phyloP scores from a whole-genome alignment of 2,888 invertebrate species.

The Drosophila kokeensis region DNA sequence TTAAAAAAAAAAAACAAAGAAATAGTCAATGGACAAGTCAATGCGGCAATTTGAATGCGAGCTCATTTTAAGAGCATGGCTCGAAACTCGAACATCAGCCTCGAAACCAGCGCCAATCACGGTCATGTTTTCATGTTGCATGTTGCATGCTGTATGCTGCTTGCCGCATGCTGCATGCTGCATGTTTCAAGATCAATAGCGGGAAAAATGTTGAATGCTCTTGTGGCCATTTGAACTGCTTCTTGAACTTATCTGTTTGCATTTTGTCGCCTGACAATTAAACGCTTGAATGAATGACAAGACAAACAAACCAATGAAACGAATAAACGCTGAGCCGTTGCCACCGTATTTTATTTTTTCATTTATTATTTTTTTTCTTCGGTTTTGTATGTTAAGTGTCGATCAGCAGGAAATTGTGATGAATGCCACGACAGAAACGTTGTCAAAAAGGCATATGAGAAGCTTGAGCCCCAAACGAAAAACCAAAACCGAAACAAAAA shows the following conservation, averaged over 20 bases:
- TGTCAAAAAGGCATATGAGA: constrained; percentile 63
- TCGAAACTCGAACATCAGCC: constrained; percentile 35
- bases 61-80: constrained; percentile 65
- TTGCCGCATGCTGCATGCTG: constrained; percentile 42
- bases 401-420: constrained; percentile 69
- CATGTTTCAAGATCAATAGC: constrained; percentile 65
- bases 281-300: constrained; percentile 76
- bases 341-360: constrained; percentile 16
- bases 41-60: constrained; percentile 78
- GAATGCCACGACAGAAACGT: constrained; percentile 54
- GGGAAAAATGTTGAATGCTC: constrained; percentile 58
- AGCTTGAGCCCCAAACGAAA: constrained; percentile 28
- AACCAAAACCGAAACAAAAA: background rate
- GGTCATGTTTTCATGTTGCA: constrained; percentile 65
- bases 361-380: background rate
- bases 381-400: constrained; percentile 58
- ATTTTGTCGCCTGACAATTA: constrained; percentile 79
- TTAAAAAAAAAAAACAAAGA: constrained; percentile 8
- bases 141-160: constrained; percentile 47
- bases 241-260: constrained; percentile 75
- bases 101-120: constrained; percentile 45
- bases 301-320: constrained; percentile 53
- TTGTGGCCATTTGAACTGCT: constrained; percentile 60
- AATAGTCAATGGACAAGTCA: constrained; percentile 71
- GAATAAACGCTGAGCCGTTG: constrained; percentile 24